phyloP scores from a whole-genome alignment of 2,888 invertebrate species.

The Busseola fusca region DNA sequence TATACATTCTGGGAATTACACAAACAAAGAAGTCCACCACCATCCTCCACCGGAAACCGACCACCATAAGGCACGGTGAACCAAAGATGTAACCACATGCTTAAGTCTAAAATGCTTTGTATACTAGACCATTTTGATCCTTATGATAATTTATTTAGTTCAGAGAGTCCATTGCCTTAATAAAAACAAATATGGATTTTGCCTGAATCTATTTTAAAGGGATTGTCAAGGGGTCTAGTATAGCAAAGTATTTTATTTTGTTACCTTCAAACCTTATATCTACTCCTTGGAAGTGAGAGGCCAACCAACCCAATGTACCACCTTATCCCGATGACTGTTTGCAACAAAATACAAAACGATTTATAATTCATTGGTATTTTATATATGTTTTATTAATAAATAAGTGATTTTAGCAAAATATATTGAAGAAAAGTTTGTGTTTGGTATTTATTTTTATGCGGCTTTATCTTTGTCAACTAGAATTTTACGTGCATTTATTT shows the following conservation, averaged over 20 bases:
- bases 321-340: constrained; percentile 53
- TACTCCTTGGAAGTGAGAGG: constrained; percentile 15
- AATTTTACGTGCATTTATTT: constrained; percentile 14
- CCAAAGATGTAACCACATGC: constrained; percentile 10
- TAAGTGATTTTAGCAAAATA: not conserved
- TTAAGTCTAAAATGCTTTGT: constrained; percentile 10
- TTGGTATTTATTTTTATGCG: constrained; percentile 10
- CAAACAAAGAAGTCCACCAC: constrained; percentile 32
- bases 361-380: constrained; percentile 12
- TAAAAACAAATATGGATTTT: too few species aligned
- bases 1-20: not conserved
- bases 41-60: constrained; percentile 40
- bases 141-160: not conserved
- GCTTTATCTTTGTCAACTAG: not conserved
- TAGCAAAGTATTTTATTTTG: not conserved
- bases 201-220: not conserved
- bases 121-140: constrained; percentile 35
- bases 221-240: constrained; percentile 6
- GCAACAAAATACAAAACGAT: constrained; percentile 59
- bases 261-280: constrained; percentile 5
- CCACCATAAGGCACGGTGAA: constrained; percentile 29
- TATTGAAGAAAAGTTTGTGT: not conserved
- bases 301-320: constrained; percentile 48
- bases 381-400: not conserved
- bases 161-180: not conserved